Base-by-base conservation (phyloP, 2,797 vertebrate species). In the Microtus californicus region DNA sequence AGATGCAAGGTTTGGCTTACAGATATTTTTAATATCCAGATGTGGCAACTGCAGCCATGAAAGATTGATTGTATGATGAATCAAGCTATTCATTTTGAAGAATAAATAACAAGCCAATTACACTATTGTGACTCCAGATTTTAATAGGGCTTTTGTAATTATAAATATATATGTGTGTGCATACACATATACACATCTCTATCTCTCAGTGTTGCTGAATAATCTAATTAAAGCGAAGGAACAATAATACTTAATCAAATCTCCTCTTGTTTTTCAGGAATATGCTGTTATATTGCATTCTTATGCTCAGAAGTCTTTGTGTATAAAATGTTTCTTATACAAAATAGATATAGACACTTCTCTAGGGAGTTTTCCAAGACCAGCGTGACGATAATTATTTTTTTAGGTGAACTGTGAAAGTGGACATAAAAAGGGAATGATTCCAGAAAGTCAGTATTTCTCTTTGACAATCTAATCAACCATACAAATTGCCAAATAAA, bases 221-320 rank as follows among this genome's bases (percentile, higher is more conserved):
- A 81, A 10, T 25, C 19, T 6, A 71, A 87, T 48, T 40, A 83
- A 69, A 81, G 31, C 34, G 2, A 17, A 90, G 54, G 27, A 82
- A 69, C 73, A 93, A 63, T 56, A 93, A 63, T 56, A 83, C 63
- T 86, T 81, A 92, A 78, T 59, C 69, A 83, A 63, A 69, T 25
- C 4, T 29, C 63, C 1, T 63, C 71, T 89, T 74, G 69, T 86
- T 96, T 90, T 92, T 67, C 4, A 87, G 86, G 13, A 91, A 82
- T n/a, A 78, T 76, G 27, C 43, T 61, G 4, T 76, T 78, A 56
- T 48, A n/a, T 65, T 74, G 23, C 4, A 87, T 89, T 95, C 95
- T 96, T 91, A 89, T 78, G 74, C n/a, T 89, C 13, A 59, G 78
- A 45, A 5, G 59, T 14, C 78, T 92, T 83, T 12, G 31, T 54